A percentile compares a stretch with the other conserved stretches of the same genome.
phyloP scores from a whole-genome alignment of 2,888 invertebrate species.

The Linnaemya vulpina region DNA sequence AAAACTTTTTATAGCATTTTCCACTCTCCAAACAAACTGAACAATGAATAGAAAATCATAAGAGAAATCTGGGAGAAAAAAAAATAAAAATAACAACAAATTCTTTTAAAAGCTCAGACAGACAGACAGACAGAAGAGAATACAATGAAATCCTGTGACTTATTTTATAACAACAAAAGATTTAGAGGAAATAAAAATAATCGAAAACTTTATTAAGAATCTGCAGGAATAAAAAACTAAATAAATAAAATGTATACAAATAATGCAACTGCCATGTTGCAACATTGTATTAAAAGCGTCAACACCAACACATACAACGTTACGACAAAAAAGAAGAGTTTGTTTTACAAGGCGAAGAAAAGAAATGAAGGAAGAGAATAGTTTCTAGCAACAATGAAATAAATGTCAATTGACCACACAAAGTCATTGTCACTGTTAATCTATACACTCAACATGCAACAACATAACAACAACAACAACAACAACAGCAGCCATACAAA shows the following conservation, averaged over 20 bases:
- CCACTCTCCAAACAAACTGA: conserved; percentile 1
- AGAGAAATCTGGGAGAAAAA: background rate
- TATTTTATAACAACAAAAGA: conserved; percentile 56
- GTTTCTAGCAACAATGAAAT: conserved; percentile 75
- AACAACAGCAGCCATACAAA: conserved; percentile 19
- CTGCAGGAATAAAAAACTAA: background rate
- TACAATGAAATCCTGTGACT: conserved; percentile 37
- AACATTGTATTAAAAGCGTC: conserved; percentile 40
- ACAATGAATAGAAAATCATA: background rate
- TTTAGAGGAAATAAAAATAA: conserved; percentile 40
- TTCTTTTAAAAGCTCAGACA: conserved; percentile 19
- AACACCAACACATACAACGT: conserved; percentile 17
- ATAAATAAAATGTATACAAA: background rate
- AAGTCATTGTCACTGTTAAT: conserved; percentile 74
- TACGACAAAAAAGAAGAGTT: conserved; percentile 16
- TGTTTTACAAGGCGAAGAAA: conserved; percentile 4
- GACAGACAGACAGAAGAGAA: conserved; percentile 21
- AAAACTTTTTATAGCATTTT: conserved; percentile 43
- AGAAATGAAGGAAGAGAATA: conserved; percentile 35
- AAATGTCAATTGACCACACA: conserved; percentile 77
- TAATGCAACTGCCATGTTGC: conserved; percentile 38
- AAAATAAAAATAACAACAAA: background rate
- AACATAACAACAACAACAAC: conserved; percentile 38
- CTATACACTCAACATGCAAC: conserved; percentile 59
- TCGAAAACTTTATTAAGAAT: conserved; percentile 52